Percentiles rank a stretch among this genome's conserved stretches.
Evolutionary conservation across 2,888 invertebrate genomes (phyloP).

Genomic region (Athalia cordata): DNA sequence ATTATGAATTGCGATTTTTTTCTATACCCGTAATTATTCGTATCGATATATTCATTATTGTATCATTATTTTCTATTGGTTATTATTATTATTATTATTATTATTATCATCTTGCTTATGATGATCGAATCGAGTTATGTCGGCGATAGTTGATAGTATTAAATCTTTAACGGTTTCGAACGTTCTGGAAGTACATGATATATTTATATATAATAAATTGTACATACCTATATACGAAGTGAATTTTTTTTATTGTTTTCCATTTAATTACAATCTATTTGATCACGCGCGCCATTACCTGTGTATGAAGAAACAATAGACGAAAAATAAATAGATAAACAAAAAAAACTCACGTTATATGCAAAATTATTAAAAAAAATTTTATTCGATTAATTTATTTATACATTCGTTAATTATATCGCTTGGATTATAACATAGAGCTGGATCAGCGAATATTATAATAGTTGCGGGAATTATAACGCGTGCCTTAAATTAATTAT

Average conservation of each 20-base stretch:
- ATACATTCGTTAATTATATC: too few relatives aligned
- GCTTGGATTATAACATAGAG: too few relatives aligned
- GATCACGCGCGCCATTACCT: neutral
- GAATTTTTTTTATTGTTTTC: too few relatives aligned
- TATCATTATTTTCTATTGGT: neutral
- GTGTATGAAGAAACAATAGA: neutral
- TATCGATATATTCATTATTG: neutral
- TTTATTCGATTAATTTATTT: too few relatives aligned
- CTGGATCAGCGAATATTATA: too few relatives aligned
- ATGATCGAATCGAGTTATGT: too few relatives aligned
- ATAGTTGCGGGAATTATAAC: neutral
- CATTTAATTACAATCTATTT: neutral
- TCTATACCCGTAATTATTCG: neutral
- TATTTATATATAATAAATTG: neutral
- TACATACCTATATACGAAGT: neutral
- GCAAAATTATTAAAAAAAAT: too few relatives aligned
- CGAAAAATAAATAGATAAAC: neutral
- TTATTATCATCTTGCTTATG: neutral
- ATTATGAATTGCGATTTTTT: neutral
- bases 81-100: neutral
- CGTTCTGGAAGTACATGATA: neutral
- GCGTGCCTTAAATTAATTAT: conserved; percentile 25
- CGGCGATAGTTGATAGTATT: too few relatives aligned
- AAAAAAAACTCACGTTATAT: too few relatives aligned
- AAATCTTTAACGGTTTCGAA: neutral